A percentile compares a stretch with the other conserved stretches of the same genome.
Evolutionary conservation across 2,888 invertebrate genomes (phyloP).

Genomic region (Lasiommata megera): DNA sequence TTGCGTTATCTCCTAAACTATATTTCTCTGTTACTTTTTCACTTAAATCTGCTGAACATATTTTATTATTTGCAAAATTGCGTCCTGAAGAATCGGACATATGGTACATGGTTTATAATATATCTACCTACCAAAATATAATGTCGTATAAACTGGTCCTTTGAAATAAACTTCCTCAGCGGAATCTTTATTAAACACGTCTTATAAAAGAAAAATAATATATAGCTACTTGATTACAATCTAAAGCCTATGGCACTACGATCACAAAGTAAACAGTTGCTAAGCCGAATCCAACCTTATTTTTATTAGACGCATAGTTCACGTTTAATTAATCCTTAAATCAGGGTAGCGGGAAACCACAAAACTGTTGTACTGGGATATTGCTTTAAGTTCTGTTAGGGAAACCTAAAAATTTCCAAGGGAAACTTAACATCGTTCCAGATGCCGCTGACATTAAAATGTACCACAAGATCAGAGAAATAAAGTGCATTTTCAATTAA

Average conservation of each 20-base stretch:
- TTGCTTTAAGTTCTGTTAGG: conserved; percentile 35
- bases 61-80: too few relatives aligned
- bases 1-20: too few relatives aligned
- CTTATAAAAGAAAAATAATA: conserved; percentile 8
- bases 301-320: not conserved
- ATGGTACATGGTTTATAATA: too few relatives aligned
- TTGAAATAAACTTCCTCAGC: not conserved
- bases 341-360: conserved; percentile 22
- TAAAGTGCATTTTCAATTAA: not conserved
- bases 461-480: not conserved
- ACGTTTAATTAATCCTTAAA: conserved; percentile 14
- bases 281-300: conserved; percentile 1
- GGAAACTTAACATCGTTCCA: conserved; percentile 25
- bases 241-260: conserved; percentile 6
- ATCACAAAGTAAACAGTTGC: conserved; percentile 5
- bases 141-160: not conserved
- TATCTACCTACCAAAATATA: too few relatives aligned
- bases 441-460: conserved; percentile 4
- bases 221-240: conserved; percentile 14
- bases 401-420: conserved; percentile 41
- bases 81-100: too few relatives aligned
- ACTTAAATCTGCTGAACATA: too few relatives aligned
- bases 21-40: too few relatives aligned
- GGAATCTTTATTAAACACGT: conserved; percentile 10
- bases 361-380: conserved; percentile 31